Percentiles rank a stretch among this genome's conserved stretches.
phyloP scores from a whole-genome alignment of 2,888 invertebrate species.

The Trypoxylon attenuatum region DNA sequence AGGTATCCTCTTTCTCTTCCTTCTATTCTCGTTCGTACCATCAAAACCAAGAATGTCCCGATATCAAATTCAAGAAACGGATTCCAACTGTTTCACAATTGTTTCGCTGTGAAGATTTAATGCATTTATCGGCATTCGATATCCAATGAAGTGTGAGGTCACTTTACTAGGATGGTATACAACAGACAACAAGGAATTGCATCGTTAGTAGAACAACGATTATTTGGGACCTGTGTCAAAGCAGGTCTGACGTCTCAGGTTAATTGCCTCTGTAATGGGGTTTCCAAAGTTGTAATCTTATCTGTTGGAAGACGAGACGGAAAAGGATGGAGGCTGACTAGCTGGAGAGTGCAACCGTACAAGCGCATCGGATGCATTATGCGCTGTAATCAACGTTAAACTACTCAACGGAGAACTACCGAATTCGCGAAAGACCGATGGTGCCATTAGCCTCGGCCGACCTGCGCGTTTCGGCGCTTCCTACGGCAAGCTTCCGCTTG shows the following conservation, averaged over 20 bases:
- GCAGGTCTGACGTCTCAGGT: no score
- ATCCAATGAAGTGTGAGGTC: no score
- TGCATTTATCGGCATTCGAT: conserved; percentile 13
- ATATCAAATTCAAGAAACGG: conserved; percentile 26
- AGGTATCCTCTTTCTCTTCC: background rate
- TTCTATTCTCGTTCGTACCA: background rate
- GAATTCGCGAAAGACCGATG: conserved; percentile 17
- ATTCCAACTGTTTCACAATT: background rate
- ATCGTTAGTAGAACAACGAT: no score
- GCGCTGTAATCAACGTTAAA: conserved; percentile 16
- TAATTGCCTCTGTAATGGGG: background rate
- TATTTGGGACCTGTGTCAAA: no score
- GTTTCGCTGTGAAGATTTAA: conserved; percentile 4
- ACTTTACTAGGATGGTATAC: no score
- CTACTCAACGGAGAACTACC: conserved; percentile 11
- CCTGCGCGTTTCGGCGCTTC: background rate
- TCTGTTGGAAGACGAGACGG: background rate
- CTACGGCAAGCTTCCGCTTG: background rate
- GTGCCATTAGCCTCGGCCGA: conserved; percentile 3
- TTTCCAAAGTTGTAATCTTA: background rate
- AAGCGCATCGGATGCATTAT: conserved; percentile 5
- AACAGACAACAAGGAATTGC: no score
- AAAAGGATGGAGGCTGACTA: background rate
- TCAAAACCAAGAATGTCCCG: conserved; percentile 20
- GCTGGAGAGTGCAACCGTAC: background rate